Conservation (phyloP, 2,113 vertebrate genomes). For the Protomyctophum bolini region DNA sequence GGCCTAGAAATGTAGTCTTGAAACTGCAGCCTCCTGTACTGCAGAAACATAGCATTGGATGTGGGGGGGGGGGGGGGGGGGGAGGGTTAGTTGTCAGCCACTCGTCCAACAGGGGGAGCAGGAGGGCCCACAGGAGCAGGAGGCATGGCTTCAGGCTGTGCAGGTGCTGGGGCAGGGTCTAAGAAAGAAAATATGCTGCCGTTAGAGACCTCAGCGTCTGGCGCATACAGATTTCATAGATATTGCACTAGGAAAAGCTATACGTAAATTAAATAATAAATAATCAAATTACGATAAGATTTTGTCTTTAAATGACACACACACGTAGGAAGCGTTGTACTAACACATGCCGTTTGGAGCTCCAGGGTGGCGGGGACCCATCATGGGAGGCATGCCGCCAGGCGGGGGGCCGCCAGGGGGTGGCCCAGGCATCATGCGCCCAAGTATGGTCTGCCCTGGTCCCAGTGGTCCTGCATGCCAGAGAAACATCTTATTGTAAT, state of each 20-base stretch:
- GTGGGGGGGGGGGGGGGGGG: too few relatives aligned
- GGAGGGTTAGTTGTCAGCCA: constrained; percentile 68
- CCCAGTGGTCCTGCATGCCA: constrained; percentile 85
- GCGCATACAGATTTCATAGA: too few relatives aligned
- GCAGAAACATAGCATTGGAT: too few relatives aligned
- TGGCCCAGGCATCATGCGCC: constrained; percentile 84
- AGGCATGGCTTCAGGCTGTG: constrained; percentile 85
- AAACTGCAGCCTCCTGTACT: too few relatives aligned
- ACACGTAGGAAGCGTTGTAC: constrained; percentile 53
- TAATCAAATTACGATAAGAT: too few relatives aligned
- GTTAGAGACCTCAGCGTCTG: too few relatives aligned
- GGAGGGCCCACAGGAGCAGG: constrained; percentile 80
- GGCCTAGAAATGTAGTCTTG: too few relatives aligned
- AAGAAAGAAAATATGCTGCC: not conserved
- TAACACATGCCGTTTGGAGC: constrained; percentile 95
- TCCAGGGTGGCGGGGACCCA: constrained; percentile 87
- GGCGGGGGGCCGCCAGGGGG: constrained; percentile 70
- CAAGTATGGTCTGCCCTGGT: constrained; percentile 83
- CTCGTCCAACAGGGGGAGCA: constrained; percentile 74
- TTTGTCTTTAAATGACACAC: too few relatives aligned
- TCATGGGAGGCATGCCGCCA: constrained; percentile 83
- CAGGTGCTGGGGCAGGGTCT: constrained; percentile 70
- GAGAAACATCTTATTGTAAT: not conserved
- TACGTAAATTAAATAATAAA: too few relatives aligned
- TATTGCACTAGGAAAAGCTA: not conserved